Evolutionary conservation across 2,888 invertebrate species (phyloP).

Genomic region (Noctua comes): DNA sequence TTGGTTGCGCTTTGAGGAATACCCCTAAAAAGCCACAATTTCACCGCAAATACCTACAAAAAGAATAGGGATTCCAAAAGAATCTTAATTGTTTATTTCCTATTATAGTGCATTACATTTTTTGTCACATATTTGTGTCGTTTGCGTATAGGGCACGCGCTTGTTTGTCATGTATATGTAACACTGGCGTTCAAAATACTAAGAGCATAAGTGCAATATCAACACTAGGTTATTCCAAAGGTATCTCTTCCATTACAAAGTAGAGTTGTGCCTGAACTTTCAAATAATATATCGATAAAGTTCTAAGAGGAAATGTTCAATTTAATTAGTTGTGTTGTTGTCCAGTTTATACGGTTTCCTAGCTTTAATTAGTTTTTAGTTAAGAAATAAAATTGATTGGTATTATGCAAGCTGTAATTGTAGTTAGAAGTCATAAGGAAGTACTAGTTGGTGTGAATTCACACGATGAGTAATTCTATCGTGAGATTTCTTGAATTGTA

Average conservation of each 20-base stretch:
- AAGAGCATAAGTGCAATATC: slow-evolving; percentile 37
- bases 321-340: slow-evolving; percentile 59
- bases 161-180: too few species aligned
- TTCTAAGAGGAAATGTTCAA: slow-evolving; percentile 45
- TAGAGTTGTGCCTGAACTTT: slow-evolving; percentile 56
- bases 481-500: slow-evolving; percentile 7
- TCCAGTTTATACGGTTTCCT: slow-evolving; percentile 36
- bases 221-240: slow-evolving; percentile 25
- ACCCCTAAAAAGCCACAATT: too few species aligned
- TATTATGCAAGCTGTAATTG: slow-evolving; percentile 21
- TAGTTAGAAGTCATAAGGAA: slow-evolving; percentile 20
- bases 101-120: too few species aligned
- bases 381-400: slow-evolving; percentile 10
- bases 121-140: too few species aligned
- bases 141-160: too few species aligned
- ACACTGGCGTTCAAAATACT: slow-evolving; percentile 1
- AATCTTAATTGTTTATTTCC: too few species aligned
- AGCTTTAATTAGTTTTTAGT: slow-evolving; percentile 47
- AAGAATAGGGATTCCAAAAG: too few species aligned
- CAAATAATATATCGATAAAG: slow-evolving; percentile 63
- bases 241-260: slow-evolving; percentile 42
- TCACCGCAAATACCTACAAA: too few species aligned
- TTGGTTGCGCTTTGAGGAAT: too few species aligned
- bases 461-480: background rate
- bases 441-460: background rate